Base-by-base conservation (phyloP, 2,888 invertebrate species). In the Rhodophaea formosa region DNA sequence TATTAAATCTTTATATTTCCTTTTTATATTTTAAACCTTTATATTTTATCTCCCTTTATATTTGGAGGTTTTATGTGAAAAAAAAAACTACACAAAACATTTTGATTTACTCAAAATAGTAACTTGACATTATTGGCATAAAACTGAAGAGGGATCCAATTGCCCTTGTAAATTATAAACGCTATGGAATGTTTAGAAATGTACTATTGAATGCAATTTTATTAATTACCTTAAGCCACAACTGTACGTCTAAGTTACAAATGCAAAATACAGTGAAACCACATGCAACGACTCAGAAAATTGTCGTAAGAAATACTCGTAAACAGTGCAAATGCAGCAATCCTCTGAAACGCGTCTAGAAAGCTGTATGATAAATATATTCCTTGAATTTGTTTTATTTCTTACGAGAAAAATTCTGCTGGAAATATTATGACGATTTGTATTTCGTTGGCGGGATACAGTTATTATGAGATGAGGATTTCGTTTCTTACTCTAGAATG, bases 161-260 rank as follows among this genome's bases (percentile, higher is more conserved):
- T 23, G n/a, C 23, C 23, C 5, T 23, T 23, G 3, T 23, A 23
- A 23, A 23, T 3, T 23, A 3, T 5, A 23, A 2, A 23, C 2
- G 23, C 23, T 23, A 3, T 23, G 23, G 5, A 23, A 2, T 5
- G 5, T 5, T 2, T 3, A 23, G 23, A 23, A 23, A 23, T 23
- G 23, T 23, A 23, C 23, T 3, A 5, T 23, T 45, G 74, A 7
- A 32, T 32, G 2, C 1, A 39, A 16, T 8, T 14, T 29, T 7
- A 30, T n/a, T 30, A 14, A 14, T 75, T 80, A 79, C 77, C 82
- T 79, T 76, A 12, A n/a, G 12, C 52, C 17, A 52, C 52, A 49
- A 14, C 32, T 32, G 32, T 49, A 32, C 32, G 8, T 30, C 46
- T 32, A 15, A 15, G 23, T 15, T 1, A 1, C 8, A 32, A 49